Evolutionary conservation across 2,113 vertebrate genomes (phyloP).

Genomic region (Pogona vitticeps): DNA sequence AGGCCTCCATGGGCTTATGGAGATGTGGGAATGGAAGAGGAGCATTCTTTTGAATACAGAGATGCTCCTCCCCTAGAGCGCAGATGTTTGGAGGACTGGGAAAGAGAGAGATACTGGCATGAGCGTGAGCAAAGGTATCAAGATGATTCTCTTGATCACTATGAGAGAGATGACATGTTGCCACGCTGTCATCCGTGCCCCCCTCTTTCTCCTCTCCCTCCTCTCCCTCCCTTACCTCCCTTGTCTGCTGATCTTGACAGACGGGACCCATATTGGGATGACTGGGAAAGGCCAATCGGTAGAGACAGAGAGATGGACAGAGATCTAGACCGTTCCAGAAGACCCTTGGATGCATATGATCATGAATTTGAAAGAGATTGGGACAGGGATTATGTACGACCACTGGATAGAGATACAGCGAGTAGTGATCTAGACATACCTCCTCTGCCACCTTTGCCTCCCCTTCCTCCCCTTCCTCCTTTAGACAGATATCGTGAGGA

Average conservation of each 20-base stretch:
- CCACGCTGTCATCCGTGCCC: constrained; percentile 74
- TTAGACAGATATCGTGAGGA: constrained; percentile 86
- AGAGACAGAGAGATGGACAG: constrained; percentile 76
- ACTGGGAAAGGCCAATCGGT: constrained; percentile 76
- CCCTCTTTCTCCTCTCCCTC: constrained; percentile 65
- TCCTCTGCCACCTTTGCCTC: constrained; percentile 79
- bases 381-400: constrained; percentile 80
- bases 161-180: constrained; percentile 84
- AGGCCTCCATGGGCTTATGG: constrained; percentile 78
- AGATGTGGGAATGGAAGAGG: constrained; percentile 78
- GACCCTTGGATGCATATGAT: constrained; percentile 80
- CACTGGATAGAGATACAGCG: constrained; percentile 83
- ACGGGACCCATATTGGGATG: constrained; percentile 77
- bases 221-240: constrained; percentile 79
- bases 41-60: constrained; percentile 77
- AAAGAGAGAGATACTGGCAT: constrained; percentile 86
- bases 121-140: constrained; percentile 82
- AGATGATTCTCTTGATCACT: constrained; percentile 80
- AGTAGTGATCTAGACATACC: constrained; percentile 83
- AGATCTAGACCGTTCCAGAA: constrained; percentile 79
- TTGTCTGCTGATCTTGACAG: constrained; percentile 80
- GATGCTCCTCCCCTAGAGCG: constrained; percentile 74
- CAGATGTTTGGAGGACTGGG: constrained; percentile 76
- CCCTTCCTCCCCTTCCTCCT: constrained; percentile 79
- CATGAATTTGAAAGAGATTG: constrained; percentile 82